These are phyloP conservation scores for Acanthurus lineatus DNA, from an alignment of 2,797 vertebrate species.

Conservation along the genomic window DNA sequence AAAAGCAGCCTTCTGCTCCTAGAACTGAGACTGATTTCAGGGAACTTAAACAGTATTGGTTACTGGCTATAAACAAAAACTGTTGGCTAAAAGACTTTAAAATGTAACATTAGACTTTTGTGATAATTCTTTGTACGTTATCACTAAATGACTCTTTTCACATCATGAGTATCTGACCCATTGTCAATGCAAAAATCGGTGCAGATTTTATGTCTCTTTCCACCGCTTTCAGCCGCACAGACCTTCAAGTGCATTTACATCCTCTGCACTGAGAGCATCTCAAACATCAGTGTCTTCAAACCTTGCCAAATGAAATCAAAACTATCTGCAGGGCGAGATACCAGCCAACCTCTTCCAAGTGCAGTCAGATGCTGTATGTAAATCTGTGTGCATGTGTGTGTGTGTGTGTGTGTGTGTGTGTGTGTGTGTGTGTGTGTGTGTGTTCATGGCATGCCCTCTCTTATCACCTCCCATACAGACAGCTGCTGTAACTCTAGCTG, in stretches of 20 bases:
- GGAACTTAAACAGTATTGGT: background rate
- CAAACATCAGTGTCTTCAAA: conserved; percentile 5
- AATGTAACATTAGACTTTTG: background rate
- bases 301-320: conserved; percentile 6
- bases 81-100: background rate
- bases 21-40: background rate
- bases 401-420: background rate
- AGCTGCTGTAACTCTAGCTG: conserved; percentile 58
- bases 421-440: conserved; percentile 28
- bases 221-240: background rate
- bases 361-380: background rate
- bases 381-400: background rate
- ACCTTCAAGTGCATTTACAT: background rate
- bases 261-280: background rate
- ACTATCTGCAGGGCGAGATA: background rate
- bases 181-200: background rate
- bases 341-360: background rate
- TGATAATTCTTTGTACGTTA: background rate
- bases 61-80: background rate
- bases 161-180: background rate
- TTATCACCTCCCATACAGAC: conserved; percentile 75
- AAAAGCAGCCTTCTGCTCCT: conserved; percentile 1
- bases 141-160: background rate
- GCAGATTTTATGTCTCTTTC: background rate
- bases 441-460: conserved; percentile 29